A percentile compares a stretch with the other conserved stretches of the same genome.
These are phyloP conservation scores for Balearica regulorum DNA, from an alignment of 2,797 vertebrate species.

Conservation along the genomic window DNA sequence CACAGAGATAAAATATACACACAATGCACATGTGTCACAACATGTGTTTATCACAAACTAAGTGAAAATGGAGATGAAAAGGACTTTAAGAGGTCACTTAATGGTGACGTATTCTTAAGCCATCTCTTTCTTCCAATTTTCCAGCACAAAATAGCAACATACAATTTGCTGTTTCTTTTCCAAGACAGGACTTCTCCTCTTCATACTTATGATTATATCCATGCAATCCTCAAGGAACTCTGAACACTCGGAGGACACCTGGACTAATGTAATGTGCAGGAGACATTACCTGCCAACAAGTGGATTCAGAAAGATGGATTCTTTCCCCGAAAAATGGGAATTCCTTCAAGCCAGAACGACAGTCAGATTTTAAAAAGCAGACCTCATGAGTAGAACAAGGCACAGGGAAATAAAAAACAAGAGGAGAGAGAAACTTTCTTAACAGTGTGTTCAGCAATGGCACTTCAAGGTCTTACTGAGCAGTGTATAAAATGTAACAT, in stretches of 20 bases:
- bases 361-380: not conserved
- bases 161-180: not conserved
- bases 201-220: not conserved
- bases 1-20: not conserved
- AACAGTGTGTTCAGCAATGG: not conserved
- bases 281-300: not conserved
- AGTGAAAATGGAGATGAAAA: not conserved
- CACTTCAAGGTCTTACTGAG: not conserved
- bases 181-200: not conserved
- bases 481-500: not conserved
- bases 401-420: not conserved
- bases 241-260: not conserved
- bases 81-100: not conserved
- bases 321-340: not conserved
- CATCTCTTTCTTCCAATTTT: not conserved
- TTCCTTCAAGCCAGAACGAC: not conserved
- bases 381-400: not conserved
- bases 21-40: not conserved
- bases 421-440: not conserved
- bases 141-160: not conserved
- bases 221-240: not conserved
- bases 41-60: not conserved
- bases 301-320: not conserved
- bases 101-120: not conserved
- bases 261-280: not conserved